Base-by-base conservation (phyloP, 2,797 vertebrate genomes). In the Steatocranus sp. region DNA sequence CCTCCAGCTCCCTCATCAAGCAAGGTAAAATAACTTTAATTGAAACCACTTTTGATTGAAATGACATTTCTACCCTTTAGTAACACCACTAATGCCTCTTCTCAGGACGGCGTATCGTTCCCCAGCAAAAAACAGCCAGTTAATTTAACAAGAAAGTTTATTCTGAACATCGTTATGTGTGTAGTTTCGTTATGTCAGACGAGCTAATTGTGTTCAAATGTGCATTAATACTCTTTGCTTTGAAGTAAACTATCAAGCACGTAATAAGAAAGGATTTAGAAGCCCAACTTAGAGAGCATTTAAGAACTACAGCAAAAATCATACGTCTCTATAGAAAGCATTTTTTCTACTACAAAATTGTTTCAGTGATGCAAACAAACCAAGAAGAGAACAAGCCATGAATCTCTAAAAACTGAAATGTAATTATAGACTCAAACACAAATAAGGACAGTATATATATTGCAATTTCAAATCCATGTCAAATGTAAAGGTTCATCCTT, bases 41-140 rank as follows among this genome's bases (percentile, higher is more conserved):
- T 95, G 95, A 96, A 96, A 94, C 80, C 77, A 84, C 85, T 95
- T 96, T 95, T 95, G 96, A 95, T 94, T 94, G 94, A 94, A 92
- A 89, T 30, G 86, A 92, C 94, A 87, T 89, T 92, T 87, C 84
- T 89, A 87, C 83, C 80, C 83, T 74, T 82, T 46, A 84, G 49
- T 53, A 80, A 78, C 84, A 66, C 75, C 46, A n/a, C 18, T 8
- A 23, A 75, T 3, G 68, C 46, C 63, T 84, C 58, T 11, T 84
- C 87, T 79, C 75, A 18, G 27, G 25, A 75, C 75, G 15, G 34
- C 73, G 5, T 23, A 51, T 81, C 80, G 15, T 23, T 76, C 77
- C 53, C 23, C 12, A 11, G 56, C 27, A 66, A 74, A 70, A 91
- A 88, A 86, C 73, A 90, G 88, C 80, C 66, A 49, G 82, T 81